These are phyloP conservation scores for Tyrophagus putrescentiae DNA, from an alignment of 1,140 invertebrate species.

Conservation along the genomic window DNA sequence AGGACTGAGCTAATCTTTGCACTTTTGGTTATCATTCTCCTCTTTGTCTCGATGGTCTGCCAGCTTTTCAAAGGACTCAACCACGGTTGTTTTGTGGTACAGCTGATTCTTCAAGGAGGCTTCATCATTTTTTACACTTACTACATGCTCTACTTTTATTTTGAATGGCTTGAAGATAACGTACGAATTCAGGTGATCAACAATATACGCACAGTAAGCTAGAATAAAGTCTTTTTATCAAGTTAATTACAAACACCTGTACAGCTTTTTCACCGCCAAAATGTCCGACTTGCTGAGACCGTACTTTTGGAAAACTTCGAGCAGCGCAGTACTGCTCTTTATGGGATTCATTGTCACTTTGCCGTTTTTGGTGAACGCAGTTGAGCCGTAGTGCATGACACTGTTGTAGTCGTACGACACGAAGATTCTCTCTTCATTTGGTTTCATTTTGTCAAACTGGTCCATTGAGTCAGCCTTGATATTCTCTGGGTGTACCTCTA, in stretches of 20 bases:
- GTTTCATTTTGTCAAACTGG: slow-evolving; percentile 20
- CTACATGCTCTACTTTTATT: background rate
- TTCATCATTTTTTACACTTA: background rate
- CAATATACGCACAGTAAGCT: background rate
- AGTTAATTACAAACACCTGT: slow-evolving; percentile 17
- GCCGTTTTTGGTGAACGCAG: slow-evolving; percentile 24
- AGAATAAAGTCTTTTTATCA: background rate
- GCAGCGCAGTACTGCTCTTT: background rate
- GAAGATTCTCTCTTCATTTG: slow-evolving; percentile 12
- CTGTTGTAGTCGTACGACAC: slow-evolving; percentile 26
- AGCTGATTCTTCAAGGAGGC: background rate
- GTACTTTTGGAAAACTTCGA: slow-evolving; percentile 25
- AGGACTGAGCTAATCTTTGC: background rate
- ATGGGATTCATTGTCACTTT: slow-evolving; percentile 22
- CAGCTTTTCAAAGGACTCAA: background rate
- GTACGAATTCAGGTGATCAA: background rate
- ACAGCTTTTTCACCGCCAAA: slow-evolving; percentile 23
- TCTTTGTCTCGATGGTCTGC: background rate
- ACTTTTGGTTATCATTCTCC: background rate
- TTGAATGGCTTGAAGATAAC: background rate
- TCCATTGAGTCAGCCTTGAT: background rate
- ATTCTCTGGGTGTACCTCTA: background rate
- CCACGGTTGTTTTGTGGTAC: background rate
- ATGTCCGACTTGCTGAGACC: slow-evolving; percentile 25
- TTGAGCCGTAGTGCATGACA: slow-evolving; percentile 27